Conservation (phyloP, 2,113 vertebrate genomes). For the Megaceryle torquata region DNA sequence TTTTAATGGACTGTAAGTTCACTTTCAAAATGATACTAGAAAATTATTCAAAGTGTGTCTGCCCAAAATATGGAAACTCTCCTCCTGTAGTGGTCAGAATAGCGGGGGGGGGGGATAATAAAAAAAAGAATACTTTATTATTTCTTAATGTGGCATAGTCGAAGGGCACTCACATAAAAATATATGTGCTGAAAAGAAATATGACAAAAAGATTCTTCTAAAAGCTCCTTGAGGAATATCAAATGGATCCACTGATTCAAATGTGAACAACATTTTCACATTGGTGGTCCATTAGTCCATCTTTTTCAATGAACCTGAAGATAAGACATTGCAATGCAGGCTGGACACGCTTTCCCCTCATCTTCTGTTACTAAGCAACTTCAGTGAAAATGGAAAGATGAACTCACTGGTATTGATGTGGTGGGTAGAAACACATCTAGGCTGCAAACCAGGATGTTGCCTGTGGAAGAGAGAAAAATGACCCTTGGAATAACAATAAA, state of each 20-base stretch:
- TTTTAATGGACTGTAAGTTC: constrained; percentile 27
- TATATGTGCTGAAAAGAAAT: not conserved
- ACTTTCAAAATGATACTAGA: not conserved
- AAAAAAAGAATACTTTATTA: not conserved
- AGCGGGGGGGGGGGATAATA: not conserved
- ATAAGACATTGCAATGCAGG: constrained; percentile 24
- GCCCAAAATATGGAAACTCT: not conserved
- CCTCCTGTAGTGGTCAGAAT: not conserved
- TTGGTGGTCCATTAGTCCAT: constrained; percentile 53
- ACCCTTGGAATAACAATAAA: not conserved
- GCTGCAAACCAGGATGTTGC: constrained; percentile 19
- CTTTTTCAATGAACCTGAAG: constrained; percentile 46
- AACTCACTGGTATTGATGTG: constrained; percentile 51
- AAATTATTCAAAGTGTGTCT: not conserved
- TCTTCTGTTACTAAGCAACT: constrained; percentile 65
- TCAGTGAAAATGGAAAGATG: constrained; percentile 51
- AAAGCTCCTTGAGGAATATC: constrained; percentile 35
- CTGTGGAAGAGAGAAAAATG: not conserved
- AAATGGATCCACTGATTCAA: not conserved
- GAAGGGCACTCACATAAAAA: constrained; percentile 2
- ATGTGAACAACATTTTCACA: constrained; percentile 39
- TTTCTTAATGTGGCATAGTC: not conserved
- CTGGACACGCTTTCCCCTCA: constrained; percentile 33
- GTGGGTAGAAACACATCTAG: constrained; percentile 18
- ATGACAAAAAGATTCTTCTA: constrained; percentile 5